Evolutionary conservation across 2,797 vertebrate genomes (phyloP).

Genomic region (Cryptoblepharus egeriae): DNA sequence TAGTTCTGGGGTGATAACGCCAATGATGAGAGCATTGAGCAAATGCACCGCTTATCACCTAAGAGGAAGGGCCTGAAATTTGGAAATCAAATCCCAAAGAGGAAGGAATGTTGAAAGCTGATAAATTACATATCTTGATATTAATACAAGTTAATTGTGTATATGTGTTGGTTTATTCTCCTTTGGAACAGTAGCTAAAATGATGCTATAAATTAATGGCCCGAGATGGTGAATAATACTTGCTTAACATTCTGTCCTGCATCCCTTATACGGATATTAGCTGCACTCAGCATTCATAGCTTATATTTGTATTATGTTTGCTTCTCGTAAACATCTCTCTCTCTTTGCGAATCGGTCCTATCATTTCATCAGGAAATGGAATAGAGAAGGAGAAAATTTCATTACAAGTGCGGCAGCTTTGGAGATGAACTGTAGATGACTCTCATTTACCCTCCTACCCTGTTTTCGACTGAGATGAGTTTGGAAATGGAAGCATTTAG

Average conservation of each 20-base stretch:
- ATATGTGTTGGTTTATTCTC: neutral
- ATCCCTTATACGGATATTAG: conserved; percentile 27
- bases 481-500: conserved; percentile 39
- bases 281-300: conserved; percentile 21
- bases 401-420: conserved; percentile 28
- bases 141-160: conserved; percentile 25
- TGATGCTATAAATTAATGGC: conserved; percentile 34
- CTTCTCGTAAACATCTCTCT: conserved; percentile 40
- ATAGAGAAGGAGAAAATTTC: conserved; percentile 48
- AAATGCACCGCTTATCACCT: conserved; percentile 54
- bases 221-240: conserved; percentile 48
- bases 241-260: conserved; percentile 25
- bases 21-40: conserved; percentile 44
- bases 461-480: conserved; percentile 34
- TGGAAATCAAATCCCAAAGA: conserved; percentile 51
- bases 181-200: conserved; percentile 26
- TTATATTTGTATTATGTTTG: conserved; percentile 37
- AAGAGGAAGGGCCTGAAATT: conserved; percentile 46
- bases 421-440: conserved; percentile 30
- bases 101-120: conserved; percentile 34
- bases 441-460: conserved; percentile 45
- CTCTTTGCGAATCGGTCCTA: conserved; percentile 12
- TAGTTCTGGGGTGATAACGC: conserved; percentile 58
- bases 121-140: conserved; percentile 9
- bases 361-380: conserved; percentile 71